Evolutionary conservation across 2,113 vertebrate genomes (phyloP).

Genomic region (Eclectus roratus): DNA sequence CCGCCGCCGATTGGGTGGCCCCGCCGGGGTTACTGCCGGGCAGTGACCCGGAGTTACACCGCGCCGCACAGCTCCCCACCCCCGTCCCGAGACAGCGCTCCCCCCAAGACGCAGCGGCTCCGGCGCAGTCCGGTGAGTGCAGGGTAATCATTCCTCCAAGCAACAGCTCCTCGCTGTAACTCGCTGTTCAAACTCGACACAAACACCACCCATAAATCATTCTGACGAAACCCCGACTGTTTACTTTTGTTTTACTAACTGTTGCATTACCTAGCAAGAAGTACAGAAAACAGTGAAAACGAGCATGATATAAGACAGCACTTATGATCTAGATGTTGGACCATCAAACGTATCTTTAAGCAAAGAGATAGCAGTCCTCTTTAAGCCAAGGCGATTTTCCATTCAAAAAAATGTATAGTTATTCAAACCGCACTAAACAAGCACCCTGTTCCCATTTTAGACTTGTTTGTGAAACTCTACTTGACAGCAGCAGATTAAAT

Average conservation of each 20-base stretch:
- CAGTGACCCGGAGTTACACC: slow-evolving; percentile 67
- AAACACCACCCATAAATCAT: neutral
- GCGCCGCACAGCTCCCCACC: neutral
- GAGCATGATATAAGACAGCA: neutral
- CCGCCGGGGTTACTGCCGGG: slow-evolving; percentile 64
- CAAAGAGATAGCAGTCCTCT: neutral
- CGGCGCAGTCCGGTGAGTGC: fast-evolving
- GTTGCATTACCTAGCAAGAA: neutral
- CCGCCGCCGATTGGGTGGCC: neutral
- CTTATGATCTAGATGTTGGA: neutral
- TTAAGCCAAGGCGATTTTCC: neutral
- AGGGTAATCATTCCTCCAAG: neutral
- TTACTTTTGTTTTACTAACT: neutral
- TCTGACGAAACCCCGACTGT: neutral
- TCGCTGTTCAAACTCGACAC: neutral
- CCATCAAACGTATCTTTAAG: neutral
- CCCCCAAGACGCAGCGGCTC: neutral
- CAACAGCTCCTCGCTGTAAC: neutral
- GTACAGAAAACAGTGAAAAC: neutral
- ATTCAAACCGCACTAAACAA: neutral
- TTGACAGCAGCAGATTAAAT: neutral
- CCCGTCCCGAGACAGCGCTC: neutral
- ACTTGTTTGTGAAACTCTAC: neutral
- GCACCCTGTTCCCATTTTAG: neutral
- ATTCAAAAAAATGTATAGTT: neutral